Evolutionary conservation across 2,113 vertebrate genomes (phyloP).

Genomic region (Megaleporinus macrocephalus): DNA sequence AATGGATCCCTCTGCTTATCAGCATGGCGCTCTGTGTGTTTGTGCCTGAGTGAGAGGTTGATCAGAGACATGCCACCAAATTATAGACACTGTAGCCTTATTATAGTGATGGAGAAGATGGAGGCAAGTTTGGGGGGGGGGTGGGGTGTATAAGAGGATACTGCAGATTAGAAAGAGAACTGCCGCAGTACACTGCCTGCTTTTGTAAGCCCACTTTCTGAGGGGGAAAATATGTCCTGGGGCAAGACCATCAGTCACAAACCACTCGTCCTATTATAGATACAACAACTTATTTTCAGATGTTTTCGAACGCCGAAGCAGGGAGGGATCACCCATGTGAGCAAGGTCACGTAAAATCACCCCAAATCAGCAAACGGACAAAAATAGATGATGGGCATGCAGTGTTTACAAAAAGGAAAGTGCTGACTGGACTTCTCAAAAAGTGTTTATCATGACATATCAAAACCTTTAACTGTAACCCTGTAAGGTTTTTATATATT

Average conservation of each 20-base stretch:
- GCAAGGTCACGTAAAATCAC: constrained; percentile 50
- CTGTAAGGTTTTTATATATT: not conserved
- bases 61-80: constrained; percentile 62
- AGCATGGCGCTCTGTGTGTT: constrained; percentile 49
- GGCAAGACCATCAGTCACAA: constrained; percentile 53
- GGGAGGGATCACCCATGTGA: constrained; percentile 44
- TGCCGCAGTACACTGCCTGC: constrained; percentile 62
- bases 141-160: constrained; percentile 66
- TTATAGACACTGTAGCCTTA: constrained; percentile 61
- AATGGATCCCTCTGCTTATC: constrained; percentile 59
- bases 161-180: constrained; percentile 61
- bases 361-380: constrained; percentile 3
- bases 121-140: constrained; percentile 31
- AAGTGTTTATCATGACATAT: not conserved
- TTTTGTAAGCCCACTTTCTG: constrained; percentile 60
- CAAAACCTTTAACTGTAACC: not conserved
- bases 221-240: constrained; percentile 58
- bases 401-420: constrained; percentile 24
- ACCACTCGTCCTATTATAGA: constrained; percentile 62
- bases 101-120: constrained; percentile 63
- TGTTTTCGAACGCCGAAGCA: constrained; percentile 42
- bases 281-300: constrained; percentile 65
- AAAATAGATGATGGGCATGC: constrained; percentile 36
- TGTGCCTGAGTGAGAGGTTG: constrained; percentile 60
- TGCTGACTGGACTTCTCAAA: not conserved